These are phyloP conservation scores for Drosophila tsacasi DNA, from an alignment of 1,140 invertebrate genomes.

Conservation along the genomic window DNA sequence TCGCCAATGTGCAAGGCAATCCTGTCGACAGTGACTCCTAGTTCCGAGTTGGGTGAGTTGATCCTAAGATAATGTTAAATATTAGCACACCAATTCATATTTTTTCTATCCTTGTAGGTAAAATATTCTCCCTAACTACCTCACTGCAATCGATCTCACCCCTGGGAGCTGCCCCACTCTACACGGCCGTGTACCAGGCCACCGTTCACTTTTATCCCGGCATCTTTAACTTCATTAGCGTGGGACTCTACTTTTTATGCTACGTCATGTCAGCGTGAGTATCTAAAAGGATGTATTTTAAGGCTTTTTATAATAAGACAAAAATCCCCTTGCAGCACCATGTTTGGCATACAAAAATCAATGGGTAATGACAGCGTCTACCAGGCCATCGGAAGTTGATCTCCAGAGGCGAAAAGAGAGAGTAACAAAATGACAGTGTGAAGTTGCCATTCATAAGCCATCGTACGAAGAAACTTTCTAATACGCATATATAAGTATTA, in stretches of 20 bases:
- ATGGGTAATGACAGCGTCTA: slow-evolving; percentile 42
- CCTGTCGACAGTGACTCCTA: slow-evolving; percentile 88
- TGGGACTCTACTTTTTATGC: slow-evolving; percentile 72
- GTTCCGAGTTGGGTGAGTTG: slow-evolving; percentile 88
- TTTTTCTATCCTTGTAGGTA: slow-evolving; percentile 77
- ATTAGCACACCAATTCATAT: background rate
- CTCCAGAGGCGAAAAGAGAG: background rate
- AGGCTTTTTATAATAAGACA: background rate
- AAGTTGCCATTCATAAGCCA: slow-evolving; percentile 21
- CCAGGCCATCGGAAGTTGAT: slow-evolving; percentile 57
- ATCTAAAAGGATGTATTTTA: too few species aligned
- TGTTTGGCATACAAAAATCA: slow-evolving; percentile 63
- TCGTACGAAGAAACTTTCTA: slow-evolving; percentile 5
- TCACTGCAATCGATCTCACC: slow-evolving; percentile 88
- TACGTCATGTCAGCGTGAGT: slow-evolving; percentile 86
- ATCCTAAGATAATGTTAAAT: too few species aligned
- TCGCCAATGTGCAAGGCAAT: slow-evolving; percentile 88
- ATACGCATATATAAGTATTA: slow-evolving; percentile 17
- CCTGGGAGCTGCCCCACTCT: slow-evolving; percentile 87
- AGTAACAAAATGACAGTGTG: background rate
- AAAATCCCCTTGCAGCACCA: slow-evolving; percentile 35
- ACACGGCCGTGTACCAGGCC: slow-evolving; percentile 87
- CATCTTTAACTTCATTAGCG: slow-evolving; percentile 87
- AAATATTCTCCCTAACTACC: slow-evolving; percentile 88
- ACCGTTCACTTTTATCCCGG: slow-evolving; percentile 86